phyloP scores from a whole-genome alignment of 2,113 vertebrate species.

The Furnarius figulus region DNA sequence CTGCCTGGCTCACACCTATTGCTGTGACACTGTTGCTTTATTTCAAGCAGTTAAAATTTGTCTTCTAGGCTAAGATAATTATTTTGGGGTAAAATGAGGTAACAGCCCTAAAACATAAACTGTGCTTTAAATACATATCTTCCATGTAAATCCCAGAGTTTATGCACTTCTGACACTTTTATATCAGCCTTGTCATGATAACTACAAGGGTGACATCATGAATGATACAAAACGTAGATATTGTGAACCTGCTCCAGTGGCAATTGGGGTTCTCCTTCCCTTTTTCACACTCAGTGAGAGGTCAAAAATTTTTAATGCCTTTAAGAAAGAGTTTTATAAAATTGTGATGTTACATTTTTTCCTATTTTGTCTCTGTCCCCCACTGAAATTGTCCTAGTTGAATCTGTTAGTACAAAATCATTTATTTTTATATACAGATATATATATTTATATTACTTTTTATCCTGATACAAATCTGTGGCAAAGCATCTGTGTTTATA shows the following conservation, averaged over 20 bases:
- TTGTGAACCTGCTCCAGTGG: not conserved
- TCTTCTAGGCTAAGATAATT: not conserved
- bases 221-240: not conserved
- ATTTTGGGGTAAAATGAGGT: not conserved
- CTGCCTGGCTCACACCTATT: not conserved
- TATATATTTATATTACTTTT: conserved; percentile 23
- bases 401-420: not conserved
- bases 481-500: not conserved
- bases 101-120: not conserved
- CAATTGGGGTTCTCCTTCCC: not conserved
- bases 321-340: not conserved
- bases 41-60: not conserved
- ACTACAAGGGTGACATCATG: not conserved
- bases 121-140: not conserved
- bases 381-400: not conserved
- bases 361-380: not conserved
- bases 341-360: not conserved
- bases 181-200: not conserved
- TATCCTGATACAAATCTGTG: not conserved
- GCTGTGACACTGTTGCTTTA: not conserved
- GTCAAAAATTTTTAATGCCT: not conserved
- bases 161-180: not conserved
- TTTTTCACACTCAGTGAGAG: not conserved
- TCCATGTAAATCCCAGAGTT: not conserved
- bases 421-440: conserved; percentile 37